Conservation (phyloP, 1,140 invertebrate species). For the Trachymyrmex septentrionalis region DNA sequence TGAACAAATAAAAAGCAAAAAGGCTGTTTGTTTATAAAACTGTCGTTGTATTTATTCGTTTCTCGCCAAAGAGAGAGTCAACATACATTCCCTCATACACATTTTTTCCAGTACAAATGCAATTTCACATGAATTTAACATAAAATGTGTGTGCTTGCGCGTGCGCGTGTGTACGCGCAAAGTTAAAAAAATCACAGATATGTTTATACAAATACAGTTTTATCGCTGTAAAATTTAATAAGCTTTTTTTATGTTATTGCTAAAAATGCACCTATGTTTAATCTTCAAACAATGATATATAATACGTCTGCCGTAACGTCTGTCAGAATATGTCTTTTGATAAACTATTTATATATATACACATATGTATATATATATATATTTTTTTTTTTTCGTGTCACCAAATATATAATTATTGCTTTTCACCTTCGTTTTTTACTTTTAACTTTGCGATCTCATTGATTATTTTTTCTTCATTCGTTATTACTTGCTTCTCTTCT, state of each 20-base stretch:
- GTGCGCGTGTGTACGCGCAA: too few relatives aligned
- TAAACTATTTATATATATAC: constrained; percentile 5
- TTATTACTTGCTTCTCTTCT: constrained; percentile 56
- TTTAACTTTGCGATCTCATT: constrained; percentile 82
- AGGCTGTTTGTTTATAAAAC: constrained; percentile 3
- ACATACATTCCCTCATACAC: constrained; percentile 4
- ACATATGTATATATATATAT: neutral
- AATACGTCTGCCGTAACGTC: constrained; percentile 9
- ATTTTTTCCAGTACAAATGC: constrained; percentile 33
- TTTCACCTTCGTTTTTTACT: constrained; percentile 75
- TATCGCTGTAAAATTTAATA: constrained; percentile 70
- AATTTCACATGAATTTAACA: constrained; percentile 55
- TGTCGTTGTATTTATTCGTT: constrained; percentile 39
- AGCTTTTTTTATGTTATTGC: constrained; percentile 32
- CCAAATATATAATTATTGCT: constrained; percentile 56
- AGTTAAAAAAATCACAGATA: constrained; percentile 72
- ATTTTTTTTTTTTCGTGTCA: neutral
- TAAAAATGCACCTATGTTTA: constrained; percentile 58
- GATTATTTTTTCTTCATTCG: constrained; percentile 78
- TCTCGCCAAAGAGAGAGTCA: constrained; percentile 8
- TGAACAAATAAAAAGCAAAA: constrained; percentile 17
- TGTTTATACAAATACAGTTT: constrained; percentile 75
- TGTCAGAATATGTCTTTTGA: constrained; percentile 65
- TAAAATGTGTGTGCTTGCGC: neutral
- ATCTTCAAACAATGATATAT: constrained; percentile 36